These are phyloP conservation scores for Montipora capricornis DNA, from an alignment of 64 coral and sea anemone species.

Conservation along the genomic window DNA sequence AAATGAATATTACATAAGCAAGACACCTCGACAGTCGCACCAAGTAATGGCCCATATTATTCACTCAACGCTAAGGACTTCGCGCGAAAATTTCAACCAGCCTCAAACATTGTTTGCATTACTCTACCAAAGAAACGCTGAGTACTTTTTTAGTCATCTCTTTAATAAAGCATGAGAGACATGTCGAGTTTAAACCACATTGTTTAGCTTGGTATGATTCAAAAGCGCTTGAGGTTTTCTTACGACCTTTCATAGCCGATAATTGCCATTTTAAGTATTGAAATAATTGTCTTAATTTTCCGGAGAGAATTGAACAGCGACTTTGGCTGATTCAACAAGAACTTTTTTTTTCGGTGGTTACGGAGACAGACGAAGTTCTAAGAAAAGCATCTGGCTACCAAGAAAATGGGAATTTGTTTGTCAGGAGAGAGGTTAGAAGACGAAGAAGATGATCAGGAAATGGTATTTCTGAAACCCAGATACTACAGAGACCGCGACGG, in stretches of 20 bases:
- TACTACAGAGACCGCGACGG: constrained; percentile 83
- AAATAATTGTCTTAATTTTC: background rate
- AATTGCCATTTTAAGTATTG: constrained; percentile 6
- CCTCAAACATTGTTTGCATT: background rate
- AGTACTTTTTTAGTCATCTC: background rate
- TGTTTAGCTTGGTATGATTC: background rate
- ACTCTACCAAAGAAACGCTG: background rate
- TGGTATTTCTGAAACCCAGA: constrained; percentile 63
- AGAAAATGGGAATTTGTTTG: constrained; percentile 74
- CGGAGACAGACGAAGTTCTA: background rate
- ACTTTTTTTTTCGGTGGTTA: background rate
- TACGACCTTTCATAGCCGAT: background rate
- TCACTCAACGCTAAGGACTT: too few species aligned
- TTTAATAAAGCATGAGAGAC: constrained; percentile 2
- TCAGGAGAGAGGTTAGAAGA: constrained; percentile 42
- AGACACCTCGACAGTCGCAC: too few species aligned
- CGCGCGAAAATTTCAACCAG: too few species aligned
- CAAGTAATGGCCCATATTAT: too few species aligned
- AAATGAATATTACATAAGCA: too few species aligned
- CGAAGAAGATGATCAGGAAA: constrained; percentile 38
- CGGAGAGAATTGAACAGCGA: background rate
- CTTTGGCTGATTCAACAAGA: background rate
- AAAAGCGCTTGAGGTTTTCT: background rate
- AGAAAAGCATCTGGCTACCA: background rate
- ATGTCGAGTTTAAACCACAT: background rate